Percentiles rank a stretch among this genome's conserved stretches.
Evolutionary conservation across 1,140 invertebrate species (phyloP).

Genomic region (Pogonomyrmex barbatus): DNA sequence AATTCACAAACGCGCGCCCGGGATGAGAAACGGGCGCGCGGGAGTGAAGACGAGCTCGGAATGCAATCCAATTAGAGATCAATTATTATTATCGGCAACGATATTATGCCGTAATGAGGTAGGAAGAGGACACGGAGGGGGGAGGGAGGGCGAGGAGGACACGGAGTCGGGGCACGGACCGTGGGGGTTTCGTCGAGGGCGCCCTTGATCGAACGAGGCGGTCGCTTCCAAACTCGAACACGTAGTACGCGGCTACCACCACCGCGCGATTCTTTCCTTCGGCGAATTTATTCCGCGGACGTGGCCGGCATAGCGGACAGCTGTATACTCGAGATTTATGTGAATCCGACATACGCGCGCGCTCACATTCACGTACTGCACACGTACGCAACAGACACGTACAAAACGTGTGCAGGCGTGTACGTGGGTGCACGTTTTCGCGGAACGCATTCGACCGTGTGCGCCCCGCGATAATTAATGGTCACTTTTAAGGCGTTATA

Average conservation of each 20-base stretch:
- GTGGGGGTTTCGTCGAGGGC: not conserved
- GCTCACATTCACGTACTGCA: not conserved
- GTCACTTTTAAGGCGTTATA: conserved; percentile 69
- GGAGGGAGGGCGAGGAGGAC: no score
- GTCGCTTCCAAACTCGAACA: conserved; percentile 63
- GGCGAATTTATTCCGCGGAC: conserved; percentile 73
- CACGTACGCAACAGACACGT: not conserved
- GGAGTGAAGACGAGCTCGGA: not conserved
- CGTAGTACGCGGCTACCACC: conserved; percentile 33
- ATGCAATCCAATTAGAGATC: conserved; percentile 36
- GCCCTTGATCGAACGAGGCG: conserved; percentile 53
- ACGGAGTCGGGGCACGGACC: not conserved
- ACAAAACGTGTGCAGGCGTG: not conserved
- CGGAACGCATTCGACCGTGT: conserved; percentile 3
- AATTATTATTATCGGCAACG: conserved; percentile 40
- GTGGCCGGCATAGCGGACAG: conserved; percentile 65
- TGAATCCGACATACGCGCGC: conserved; percentile 23
- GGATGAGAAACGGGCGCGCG: not conserved
- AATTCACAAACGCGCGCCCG: not conserved
- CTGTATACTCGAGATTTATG: conserved; percentile 73
- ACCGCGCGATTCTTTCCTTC: conserved; percentile 64
- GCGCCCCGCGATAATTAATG: conserved; percentile 70
- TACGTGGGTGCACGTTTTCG: not conserved
- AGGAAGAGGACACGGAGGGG: no score
- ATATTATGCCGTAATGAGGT: conserved; percentile 39